Conservation (phyloP, 35 echinoderm and acorn worm genomes). For the Stichopus chloronotus region DNA sequence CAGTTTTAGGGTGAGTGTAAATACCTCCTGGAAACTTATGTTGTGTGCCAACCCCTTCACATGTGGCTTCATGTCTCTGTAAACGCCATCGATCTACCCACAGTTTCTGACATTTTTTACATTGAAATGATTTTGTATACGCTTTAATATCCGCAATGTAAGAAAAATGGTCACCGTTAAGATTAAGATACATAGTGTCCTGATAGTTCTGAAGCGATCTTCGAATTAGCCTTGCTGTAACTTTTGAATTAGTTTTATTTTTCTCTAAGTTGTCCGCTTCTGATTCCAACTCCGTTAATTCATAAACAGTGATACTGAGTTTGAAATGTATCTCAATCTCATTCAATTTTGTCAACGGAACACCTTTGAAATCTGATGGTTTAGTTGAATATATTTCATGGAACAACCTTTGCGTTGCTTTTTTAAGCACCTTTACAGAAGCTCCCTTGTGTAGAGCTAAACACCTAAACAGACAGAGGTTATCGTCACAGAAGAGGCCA, state of each 20-base stretch:
- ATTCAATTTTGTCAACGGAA: conserved; percentile 2
- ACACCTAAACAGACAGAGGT: conserved; percentile 11
- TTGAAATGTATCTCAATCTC: conserved; percentile 13
- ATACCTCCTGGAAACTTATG: conserved; percentile 53
- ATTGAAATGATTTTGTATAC: background rate
- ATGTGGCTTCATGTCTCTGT: conserved; percentile 15
- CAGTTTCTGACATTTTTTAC: conserved; percentile 33
- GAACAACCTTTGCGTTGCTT: background rate
- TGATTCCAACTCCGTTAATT: background rate
- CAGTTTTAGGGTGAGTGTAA: conserved; percentile 21
- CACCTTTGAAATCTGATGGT: conserved; percentile 1
- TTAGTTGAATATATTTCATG: conserved; percentile 20
- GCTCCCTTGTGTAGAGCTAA: conserved; percentile 11
- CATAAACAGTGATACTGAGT: conserved; percentile 20
- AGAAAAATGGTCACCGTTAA: background rate
- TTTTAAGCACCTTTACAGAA: conserved; percentile 4
- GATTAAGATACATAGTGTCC: conserved; percentile 7
- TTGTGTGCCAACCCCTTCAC: conserved; percentile 20
- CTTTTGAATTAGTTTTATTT: background rate
- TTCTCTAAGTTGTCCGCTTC: background rate
- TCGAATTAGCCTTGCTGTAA: background rate
- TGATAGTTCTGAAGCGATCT: background rate
- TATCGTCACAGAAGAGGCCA: background rate
- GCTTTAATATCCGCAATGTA: background rate
- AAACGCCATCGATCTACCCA: conserved; percentile 28